These are phyloP conservation scores for Sitodiplosis mosellana DNA, from an alignment of 1,140 invertebrate genomes.

Conservation along the genomic window DNA sequence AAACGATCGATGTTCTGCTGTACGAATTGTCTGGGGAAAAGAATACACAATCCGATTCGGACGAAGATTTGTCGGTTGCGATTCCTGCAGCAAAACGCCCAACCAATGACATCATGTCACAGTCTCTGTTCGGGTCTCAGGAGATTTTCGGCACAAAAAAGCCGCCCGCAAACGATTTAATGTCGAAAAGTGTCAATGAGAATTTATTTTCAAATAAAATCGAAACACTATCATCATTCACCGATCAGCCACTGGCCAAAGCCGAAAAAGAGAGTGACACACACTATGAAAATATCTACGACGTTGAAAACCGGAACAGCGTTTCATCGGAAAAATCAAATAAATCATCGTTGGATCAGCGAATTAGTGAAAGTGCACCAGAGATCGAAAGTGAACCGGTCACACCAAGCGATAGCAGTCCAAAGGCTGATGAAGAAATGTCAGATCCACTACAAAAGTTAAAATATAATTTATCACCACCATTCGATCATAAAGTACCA, in stretches of 20 bases:
- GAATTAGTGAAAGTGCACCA: conserved; percentile 5
- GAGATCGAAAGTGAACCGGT: not conserved
- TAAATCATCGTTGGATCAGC: no score
- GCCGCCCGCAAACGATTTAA: conserved; percentile 26
- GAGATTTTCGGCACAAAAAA: conserved; percentile 18
- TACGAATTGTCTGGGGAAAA: conserved; percentile 7
- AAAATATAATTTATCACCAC: conserved; percentile 5
- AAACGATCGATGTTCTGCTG: conserved; percentile 5
- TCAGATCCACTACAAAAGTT: conserved; percentile 1
- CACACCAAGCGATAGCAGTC: not conserved
- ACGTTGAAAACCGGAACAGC: no score
- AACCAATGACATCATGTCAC: conserved; percentile 21
- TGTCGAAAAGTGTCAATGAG: conserved; percentile 39
- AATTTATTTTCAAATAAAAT: conserved; percentile 33
- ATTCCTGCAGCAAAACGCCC: conserved; percentile 2
- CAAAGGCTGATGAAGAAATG: not conserved
- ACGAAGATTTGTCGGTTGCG: conserved; percentile 6
- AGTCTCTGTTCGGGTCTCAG: conserved; percentile 21
- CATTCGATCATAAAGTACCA: not conserved
- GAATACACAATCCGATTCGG: conserved; percentile 4
- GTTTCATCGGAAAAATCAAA: no score
- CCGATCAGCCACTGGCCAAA: conserved; percentile 10
- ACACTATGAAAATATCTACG: conserved; percentile 12
- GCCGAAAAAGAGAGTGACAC: conserved; percentile 15
- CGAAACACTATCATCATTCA: conserved; percentile 11